phyloP scores from a whole-genome alignment of 2,888 invertebrate species.

The Thecocarcelia acutangulata region DNA sequence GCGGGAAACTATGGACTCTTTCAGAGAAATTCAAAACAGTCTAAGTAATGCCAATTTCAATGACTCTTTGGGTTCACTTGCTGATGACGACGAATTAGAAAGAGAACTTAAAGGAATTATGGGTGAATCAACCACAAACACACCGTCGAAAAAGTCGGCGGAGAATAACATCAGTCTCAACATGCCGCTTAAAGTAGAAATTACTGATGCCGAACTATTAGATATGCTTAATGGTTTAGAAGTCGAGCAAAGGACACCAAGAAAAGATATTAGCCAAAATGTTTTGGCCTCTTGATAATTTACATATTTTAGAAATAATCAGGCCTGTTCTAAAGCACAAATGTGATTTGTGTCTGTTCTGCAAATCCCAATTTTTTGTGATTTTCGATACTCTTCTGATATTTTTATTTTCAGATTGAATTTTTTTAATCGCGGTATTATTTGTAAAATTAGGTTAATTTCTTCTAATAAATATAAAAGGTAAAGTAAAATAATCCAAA shows the following conservation, averaged over 20 bases:
- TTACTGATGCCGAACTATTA: slow-evolving; percentile 76
- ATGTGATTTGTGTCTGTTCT: too few relatives aligned
- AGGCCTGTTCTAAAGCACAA: too few relatives aligned
- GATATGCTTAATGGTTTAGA: slow-evolving; percentile 77
- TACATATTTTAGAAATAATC: too few relatives aligned
- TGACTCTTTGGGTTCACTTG: slow-evolving; percentile 25
- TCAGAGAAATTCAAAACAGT: slow-evolving; percentile 83
- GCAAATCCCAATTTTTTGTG: too few relatives aligned
- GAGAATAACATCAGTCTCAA: slow-evolving; percentile 6
- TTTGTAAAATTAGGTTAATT: too few relatives aligned
- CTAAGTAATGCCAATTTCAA: slow-evolving; percentile 82
- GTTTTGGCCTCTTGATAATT: not conserved
- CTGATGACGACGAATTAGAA: slow-evolving; percentile 84
- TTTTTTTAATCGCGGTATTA: too few relatives aligned
- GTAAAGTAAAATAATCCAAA: too few relatives aligned
- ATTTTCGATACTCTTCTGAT: too few relatives aligned
- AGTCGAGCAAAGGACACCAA: slow-evolving; percentile 73
- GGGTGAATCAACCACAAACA: slow-evolving; percentile 68
- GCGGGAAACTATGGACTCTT: slow-evolving; percentile 84
- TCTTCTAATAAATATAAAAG: too few relatives aligned
- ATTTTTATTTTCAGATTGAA: too few relatives aligned
- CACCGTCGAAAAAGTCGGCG: not conserved
- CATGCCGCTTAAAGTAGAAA: slow-evolving; percentile 66
- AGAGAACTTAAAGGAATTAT: slow-evolving; percentile 86
- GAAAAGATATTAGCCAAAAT: slow-evolving; percentile 31